Percentiles rank a stretch among this genome's conserved stretches.
phyloP scores from a whole-genome alignment of 2,113 vertebrate species.

The Erythrocercus mccallii region DNA sequence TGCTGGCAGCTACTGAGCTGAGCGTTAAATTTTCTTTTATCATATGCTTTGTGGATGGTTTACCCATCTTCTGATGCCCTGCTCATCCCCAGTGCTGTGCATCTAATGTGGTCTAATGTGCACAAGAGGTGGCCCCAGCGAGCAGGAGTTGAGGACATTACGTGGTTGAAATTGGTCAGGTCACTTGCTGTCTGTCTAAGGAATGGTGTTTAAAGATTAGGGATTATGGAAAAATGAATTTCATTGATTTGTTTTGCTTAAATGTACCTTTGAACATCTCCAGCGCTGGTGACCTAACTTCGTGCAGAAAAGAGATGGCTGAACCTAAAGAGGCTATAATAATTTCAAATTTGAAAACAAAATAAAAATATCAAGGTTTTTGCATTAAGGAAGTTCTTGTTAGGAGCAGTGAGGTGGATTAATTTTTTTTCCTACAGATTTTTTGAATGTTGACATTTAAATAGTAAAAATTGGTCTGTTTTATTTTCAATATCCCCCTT shows the following conservation, averaged over 20 bases:
- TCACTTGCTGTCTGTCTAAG: not conserved
- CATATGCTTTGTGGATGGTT: not conserved
- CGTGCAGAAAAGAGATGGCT: not conserved
- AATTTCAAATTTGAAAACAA: not conserved
- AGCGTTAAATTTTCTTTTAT: not conserved
- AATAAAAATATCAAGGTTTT: not conserved
- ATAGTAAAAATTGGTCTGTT: not conserved
- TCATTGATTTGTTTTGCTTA: not conserved
- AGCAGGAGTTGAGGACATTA: not conserved
- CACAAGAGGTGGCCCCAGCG: not conserved
- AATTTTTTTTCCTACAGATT: not conserved
- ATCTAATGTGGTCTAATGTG: not conserved
- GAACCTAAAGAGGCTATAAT: not conserved
- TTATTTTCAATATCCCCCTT: not conserved
- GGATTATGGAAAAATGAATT: not conserved
- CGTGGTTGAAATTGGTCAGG: not conserved
- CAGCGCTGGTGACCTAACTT: not conserved
- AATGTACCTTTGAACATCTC: not conserved
- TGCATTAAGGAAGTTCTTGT: not conserved
- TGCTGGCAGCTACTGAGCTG: not conserved
- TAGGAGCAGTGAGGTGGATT: not conserved
- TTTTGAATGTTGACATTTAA: not conserved
- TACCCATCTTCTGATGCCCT: not conserved
- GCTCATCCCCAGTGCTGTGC: not conserved
- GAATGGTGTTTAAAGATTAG: not conserved